Conservation (phyloP, 2,888 invertebrate genomes). For the Balanococcus diminutus region DNA sequence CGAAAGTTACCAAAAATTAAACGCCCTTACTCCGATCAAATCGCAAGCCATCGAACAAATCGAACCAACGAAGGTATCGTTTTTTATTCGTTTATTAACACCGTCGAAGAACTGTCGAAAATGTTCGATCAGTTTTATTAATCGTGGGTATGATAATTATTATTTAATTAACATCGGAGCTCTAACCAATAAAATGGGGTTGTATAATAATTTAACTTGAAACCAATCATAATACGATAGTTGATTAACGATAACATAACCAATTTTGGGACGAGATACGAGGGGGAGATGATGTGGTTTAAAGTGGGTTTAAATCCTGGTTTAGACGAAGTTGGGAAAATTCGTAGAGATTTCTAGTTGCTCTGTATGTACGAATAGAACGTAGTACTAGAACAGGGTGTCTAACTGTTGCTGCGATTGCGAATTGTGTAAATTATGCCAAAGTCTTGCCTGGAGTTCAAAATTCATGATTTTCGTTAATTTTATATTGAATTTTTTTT, state of each 20-base stretch:
- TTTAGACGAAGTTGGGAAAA: no score
- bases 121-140: neutral
- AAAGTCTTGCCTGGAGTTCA: no score
- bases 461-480: no score
- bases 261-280: neutral
- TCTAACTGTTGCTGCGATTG: no score
- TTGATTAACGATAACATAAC: neutral
- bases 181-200: neutral
- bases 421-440: no score
- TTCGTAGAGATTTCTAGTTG: no score
- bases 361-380: no score
- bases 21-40: slow-evolving; percentile 71
- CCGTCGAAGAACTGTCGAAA: neutral
- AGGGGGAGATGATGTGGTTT: no score
- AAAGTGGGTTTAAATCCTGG: no score
- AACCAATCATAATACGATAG: neutral
- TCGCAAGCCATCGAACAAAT: slow-evolving; percentile 75
- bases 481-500: no score
- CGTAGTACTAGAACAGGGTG: no score
- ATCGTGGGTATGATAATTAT: neutral
- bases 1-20: slow-evolving; percentile 80
- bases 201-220: neutral
- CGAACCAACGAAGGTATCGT: slow-evolving; percentile 78
- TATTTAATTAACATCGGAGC: neutral
- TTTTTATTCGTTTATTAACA: neutral